Percentiles rank a stretch among this genome's conserved stretches.
These are phyloP conservation scores for Sogatella furcifera DNA, from an alignment of 1,140 invertebrate species.

Conservation along the genomic window DNA sequence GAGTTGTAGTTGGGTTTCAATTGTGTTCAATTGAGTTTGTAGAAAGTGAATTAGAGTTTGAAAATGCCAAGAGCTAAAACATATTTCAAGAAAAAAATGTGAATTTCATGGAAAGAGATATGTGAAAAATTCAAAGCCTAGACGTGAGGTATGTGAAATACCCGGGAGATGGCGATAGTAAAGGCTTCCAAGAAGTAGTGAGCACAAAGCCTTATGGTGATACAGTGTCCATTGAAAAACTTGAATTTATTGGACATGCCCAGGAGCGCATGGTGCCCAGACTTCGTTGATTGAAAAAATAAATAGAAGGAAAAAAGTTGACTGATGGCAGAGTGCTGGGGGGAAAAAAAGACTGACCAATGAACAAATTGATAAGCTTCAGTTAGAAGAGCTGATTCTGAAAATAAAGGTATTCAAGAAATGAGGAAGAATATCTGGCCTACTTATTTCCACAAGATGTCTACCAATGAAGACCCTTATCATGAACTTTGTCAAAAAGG, in stretches of 20 bases:
- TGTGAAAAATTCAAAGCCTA: too few species aligned
- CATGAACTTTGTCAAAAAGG: constrained; percentile 19
- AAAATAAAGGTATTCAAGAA: constrained; percentile 4
- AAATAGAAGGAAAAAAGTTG: constrained; percentile 10
- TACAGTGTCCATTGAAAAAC: constrained; percentile 18
- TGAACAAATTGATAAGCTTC: constrained; percentile 19
- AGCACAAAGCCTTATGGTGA: constrained; percentile 19
- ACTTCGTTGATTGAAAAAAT: constrained; percentile 11
- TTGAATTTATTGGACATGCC: constrained; percentile 22
- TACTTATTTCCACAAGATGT: constrained; percentile 18
- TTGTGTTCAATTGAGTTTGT: too few species aligned
- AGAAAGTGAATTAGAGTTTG: too few species aligned
- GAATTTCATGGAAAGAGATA: too few species aligned
- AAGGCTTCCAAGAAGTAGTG: constrained; percentile 13
- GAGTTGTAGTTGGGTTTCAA: too few species aligned
- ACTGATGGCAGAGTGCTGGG: constrained; percentile 6
- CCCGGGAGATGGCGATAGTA: constrained; percentile 21
- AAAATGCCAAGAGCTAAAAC: too few species aligned
- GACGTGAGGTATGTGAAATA: constrained; percentile 18
- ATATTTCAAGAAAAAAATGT: too few species aligned
- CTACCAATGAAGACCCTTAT: constrained; percentile 20
- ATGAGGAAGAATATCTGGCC: constrained; percentile 23
- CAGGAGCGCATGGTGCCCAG: constrained; percentile 24
- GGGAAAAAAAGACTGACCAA: constrained; percentile 19
- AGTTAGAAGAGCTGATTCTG: constrained; percentile 14